A percentile compares a stretch with the other conserved stretches of the same genome.
Evolutionary conservation across 2,797 vertebrate genomes (phyloP).

Genomic region (Anniella stebbinsi): DNA sequence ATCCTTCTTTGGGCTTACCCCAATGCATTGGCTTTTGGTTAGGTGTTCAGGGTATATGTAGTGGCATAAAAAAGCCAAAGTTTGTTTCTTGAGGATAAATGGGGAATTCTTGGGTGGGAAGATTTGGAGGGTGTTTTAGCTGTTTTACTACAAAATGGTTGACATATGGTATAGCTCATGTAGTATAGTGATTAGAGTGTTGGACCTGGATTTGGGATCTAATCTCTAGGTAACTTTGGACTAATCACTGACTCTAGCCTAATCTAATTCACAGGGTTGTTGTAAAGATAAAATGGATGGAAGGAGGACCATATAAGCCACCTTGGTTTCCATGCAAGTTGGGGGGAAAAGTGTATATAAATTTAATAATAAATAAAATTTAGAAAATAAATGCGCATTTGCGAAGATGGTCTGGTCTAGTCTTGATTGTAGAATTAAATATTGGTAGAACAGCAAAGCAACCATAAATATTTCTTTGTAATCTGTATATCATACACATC

Average conservation of each 20-base stretch:
- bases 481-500: background rate
- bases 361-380: too few relatives aligned
- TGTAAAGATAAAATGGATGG: too few relatives aligned
- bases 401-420: background rate
- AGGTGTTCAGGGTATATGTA: background rate
- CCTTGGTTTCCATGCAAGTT: too few relatives aligned
- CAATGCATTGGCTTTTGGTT: background rate
- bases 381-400: background rate
- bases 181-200: too few relatives aligned
- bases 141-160: background rate
- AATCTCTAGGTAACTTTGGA: too few relatives aligned
- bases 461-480: background rate
- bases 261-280: too few relatives aligned
- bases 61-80: conserved; percentile 6
- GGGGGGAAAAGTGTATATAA: too few relatives aligned
- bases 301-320: too few relatives aligned
- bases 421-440: background rate
- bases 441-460: background rate
- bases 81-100: background rate
- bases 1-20: background rate
- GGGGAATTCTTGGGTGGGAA: background rate
- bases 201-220: too few relatives aligned
- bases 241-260: too few relatives aligned
- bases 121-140: background rate
- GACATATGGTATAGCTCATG: background rate